Evolutionary conservation across 2,113 vertebrate genomes (phyloP).

Genomic region (Pelvicachromis taeniatus): DNA sequence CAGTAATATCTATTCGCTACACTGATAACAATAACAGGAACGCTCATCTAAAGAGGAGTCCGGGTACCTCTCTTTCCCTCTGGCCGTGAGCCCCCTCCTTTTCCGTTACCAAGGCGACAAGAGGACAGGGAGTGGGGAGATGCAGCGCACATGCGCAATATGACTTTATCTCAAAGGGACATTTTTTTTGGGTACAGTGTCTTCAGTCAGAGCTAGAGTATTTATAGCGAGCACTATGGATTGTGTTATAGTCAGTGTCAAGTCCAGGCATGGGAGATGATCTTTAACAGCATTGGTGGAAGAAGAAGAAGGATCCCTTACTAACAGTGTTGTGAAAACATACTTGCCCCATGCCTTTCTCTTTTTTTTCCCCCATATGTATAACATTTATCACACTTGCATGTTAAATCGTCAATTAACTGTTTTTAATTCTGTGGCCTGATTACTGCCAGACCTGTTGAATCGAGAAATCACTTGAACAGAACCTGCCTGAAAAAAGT

Average conservation of each 20-base stretch:
- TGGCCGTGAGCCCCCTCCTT: constrained; percentile 42
- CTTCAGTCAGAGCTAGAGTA: neutral
- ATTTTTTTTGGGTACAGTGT: neutral
- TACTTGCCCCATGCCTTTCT: neutral
- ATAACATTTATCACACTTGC: neutral
- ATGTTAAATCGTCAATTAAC: neutral
- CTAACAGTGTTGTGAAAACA: neutral
- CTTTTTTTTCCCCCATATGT: neutral
- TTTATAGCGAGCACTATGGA: constrained; percentile 3
- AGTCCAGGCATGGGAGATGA: neutral
- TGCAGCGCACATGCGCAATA: constrained; percentile 74
- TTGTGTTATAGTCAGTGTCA: neutral
- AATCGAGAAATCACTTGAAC: neutral
- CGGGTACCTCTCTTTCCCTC: constrained; percentile 53
- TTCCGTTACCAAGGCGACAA: constrained; percentile 67
- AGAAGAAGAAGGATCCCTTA: neutral
- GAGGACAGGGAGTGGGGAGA: constrained; percentile 66
- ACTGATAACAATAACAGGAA: neutral
- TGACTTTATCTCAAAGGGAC: neutral
- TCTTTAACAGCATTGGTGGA: neutral
- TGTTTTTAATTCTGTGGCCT: neutral
- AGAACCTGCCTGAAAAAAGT: neutral
- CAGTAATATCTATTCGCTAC: neutral
- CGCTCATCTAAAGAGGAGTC: constrained; percentile 51
- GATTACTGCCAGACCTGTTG: neutral